These are phyloP conservation scores for Anhinga rufa DNA, from an alignment of 2,113 vertebrate species.

Conservation along the genomic window DNA sequence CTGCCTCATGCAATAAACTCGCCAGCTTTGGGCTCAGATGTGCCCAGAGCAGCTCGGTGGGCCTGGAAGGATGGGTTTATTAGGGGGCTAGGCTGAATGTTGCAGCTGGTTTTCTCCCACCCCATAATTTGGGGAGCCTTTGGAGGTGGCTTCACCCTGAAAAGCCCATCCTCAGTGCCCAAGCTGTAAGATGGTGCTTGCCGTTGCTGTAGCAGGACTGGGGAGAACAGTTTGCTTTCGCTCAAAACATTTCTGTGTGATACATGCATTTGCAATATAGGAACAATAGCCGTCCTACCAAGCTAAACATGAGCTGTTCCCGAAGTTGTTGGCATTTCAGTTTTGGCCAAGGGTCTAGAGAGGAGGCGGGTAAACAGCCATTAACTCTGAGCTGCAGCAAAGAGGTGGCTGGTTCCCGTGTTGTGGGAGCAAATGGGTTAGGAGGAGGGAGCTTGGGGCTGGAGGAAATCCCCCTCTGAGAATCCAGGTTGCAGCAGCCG, in stretches of 20 bases:
- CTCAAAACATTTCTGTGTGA: background rate
- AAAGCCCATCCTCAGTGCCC: background rate
- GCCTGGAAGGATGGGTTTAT: background rate
- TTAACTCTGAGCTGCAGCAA: background rate
- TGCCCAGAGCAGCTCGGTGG: background rate
- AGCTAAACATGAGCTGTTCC: constrained; percentile 23
- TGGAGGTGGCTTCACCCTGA: background rate
- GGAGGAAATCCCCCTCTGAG: background rate
- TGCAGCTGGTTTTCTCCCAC: background rate
- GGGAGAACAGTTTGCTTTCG: background rate
- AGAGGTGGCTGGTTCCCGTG: background rate
- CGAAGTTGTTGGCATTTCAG: background rate
- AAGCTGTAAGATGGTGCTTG: background rate
- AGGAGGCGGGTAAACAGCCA: background rate
- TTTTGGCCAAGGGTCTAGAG: background rate
- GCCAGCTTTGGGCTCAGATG: background rate
- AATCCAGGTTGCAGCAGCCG: background rate
- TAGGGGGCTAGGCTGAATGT: background rate
- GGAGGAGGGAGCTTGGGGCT: background rate
- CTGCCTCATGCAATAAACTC: background rate
- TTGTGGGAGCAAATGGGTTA: background rate
- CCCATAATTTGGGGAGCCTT: background rate
- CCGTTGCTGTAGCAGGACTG: background rate
- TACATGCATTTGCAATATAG: background rate
- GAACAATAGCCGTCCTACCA: constrained; percentile 1